Evolutionary conservation across 1,140 invertebrate genomes (phyloP).

Genomic region (Macrostomum lignano): DNA sequence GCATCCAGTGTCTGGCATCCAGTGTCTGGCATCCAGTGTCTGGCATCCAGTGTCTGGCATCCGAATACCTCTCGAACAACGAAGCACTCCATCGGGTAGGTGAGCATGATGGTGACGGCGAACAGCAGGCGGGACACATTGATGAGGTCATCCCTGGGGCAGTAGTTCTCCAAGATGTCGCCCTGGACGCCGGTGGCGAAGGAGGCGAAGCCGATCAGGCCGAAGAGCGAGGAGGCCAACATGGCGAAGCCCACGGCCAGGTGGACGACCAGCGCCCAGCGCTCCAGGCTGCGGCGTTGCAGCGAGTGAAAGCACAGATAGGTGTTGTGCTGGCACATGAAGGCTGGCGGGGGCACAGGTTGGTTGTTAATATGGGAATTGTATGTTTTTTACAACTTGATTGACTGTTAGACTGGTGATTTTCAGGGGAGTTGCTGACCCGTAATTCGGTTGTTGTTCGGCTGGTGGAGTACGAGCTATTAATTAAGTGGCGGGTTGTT

Average conservation of each 20-base stretch:
- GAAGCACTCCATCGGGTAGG: constrained; percentile 61
- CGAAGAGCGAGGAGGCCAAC: constrained; percentile 40
- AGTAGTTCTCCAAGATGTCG: constrained; percentile 61
- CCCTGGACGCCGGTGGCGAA: constrained; percentile 55
- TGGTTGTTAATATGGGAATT: too few species aligned
- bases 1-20: too few species aligned
- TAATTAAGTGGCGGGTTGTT: too few species aligned
- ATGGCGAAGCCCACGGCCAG: constrained; percentile 44
- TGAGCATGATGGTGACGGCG: constrained; percentile 51
- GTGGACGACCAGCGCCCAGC: constrained; percentile 51
- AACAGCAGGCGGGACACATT: constrained; percentile 50
- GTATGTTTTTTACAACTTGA: too few species aligned
- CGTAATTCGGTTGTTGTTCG: too few species aligned
- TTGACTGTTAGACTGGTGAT: too few species aligned
- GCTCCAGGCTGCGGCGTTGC: constrained; percentile 41
- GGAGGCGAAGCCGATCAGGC: constrained; percentile 48
- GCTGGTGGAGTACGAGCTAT: too few species aligned
- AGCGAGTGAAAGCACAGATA: constrained; percentile 56
- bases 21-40: too few species aligned
- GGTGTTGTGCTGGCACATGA: constrained; percentile 69
- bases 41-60: too few species aligned
- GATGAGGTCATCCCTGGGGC: constrained; percentile 54
- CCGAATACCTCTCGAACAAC: constrained; percentile 54
- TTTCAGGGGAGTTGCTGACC: too few species aligned
- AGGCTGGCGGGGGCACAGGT: too few species aligned